Evolutionary conservation across 2,113 vertebrate species (phyloP).

Genomic region (Mobula hypostoma): DNA sequence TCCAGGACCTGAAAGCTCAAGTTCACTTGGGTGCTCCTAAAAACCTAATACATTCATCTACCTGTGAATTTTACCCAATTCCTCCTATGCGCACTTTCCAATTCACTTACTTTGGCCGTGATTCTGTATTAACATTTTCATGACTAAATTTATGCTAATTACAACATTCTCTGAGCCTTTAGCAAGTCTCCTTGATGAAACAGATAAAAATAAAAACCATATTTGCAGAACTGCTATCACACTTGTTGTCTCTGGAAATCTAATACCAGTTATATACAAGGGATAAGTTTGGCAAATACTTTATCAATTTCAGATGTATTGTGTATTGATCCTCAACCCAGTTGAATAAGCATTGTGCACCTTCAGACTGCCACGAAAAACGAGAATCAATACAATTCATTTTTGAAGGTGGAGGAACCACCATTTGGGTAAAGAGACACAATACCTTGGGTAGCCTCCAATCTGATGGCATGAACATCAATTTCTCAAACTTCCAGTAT

Average conservation of each 20-base stretch:
- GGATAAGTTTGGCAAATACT: neutral
- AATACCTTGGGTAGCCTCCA: too few species aligned
- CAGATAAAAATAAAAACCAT: neutral
- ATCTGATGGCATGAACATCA: too few species aligned
- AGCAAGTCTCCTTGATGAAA: neutral
- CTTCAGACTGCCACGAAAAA: too few species aligned
- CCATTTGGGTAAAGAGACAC: too few species aligned
- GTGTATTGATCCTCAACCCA: neutral
- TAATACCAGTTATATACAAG: neutral
- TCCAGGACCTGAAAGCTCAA: neutral
- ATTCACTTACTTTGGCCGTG: neutral
- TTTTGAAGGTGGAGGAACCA: too few species aligned
- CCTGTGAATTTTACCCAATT: neutral
- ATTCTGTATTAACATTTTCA: neutral
- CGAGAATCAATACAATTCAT: too few species aligned
- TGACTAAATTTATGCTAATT: neutral
- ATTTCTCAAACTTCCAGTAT: too few species aligned
- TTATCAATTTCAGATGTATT: neutral
- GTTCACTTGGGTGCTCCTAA: neutral
- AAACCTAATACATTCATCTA: neutral
- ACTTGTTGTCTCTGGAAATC: neutral
- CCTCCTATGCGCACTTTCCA: neutral
- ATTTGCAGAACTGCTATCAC: neutral
- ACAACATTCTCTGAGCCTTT: neutral
- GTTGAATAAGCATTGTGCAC: neutral